These are phyloP conservation scores for Phenganax subtilis DNA, from an alignment of 92 coral and sea anemone genomes.

Conservation along the genomic window DNA sequence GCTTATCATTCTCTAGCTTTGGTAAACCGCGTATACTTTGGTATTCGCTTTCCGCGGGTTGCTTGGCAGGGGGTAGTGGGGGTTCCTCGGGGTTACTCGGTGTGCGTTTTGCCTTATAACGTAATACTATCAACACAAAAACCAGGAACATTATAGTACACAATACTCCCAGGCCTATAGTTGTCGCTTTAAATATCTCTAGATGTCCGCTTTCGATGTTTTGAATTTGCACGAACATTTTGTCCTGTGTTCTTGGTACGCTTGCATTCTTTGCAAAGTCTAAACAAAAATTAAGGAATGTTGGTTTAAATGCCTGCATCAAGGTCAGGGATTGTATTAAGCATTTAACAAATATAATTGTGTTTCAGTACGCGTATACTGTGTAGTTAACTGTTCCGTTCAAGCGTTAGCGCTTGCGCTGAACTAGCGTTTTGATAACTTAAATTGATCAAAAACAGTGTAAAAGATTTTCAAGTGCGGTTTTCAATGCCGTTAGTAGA, in stretches of 20 bases:
- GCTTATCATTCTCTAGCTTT: conserved; percentile 9
- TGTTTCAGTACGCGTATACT: neutral
- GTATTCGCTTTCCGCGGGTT: conserved; percentile 11
- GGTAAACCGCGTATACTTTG: conserved; percentile 34
- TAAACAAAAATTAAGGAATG: too few relatives aligned
- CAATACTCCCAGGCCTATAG: neutral
- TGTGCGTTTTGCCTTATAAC: neutral
- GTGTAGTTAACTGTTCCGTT: neutral
- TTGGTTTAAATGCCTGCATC: neutral
- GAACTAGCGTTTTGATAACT: too few relatives aligned
- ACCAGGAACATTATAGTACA: conserved; percentile 5
- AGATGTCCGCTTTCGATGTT: neutral
- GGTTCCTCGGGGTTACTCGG: neutral
- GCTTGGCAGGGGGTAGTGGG: neutral
- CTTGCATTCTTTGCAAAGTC: neutral
- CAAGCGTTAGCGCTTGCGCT: too few relatives aligned
- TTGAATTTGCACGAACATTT: neutral
- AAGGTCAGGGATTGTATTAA: neutral
- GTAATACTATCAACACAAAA: neutral
- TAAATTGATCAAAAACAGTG: too few relatives aligned
- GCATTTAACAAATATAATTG: too few relatives aligned
- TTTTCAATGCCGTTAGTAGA: too few relatives aligned
- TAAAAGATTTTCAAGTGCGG: too few relatives aligned
- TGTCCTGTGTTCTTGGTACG: neutral
- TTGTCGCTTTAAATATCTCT: neutral